Conservation (phyloP, 2,797 vertebrate genomes). For the Anguilla pacifica region DNA sequence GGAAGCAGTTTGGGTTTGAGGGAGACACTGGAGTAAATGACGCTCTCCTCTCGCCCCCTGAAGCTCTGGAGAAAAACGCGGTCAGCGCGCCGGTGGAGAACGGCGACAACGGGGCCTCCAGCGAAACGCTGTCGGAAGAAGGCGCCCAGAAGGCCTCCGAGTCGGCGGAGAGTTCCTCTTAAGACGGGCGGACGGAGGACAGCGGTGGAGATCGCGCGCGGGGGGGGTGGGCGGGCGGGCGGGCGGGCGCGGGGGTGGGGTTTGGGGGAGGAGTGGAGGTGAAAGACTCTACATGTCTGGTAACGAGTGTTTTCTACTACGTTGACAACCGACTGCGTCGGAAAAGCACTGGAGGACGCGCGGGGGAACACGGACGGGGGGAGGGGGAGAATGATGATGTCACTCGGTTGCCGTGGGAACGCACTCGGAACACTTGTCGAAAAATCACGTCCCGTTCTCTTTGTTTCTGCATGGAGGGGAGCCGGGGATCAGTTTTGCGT, state of each 20-base stretch:
- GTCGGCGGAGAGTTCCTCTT: conserved; percentile 78
- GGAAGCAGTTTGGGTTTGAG: neutral
- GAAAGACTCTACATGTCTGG: conserved; percentile 39
- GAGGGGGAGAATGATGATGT: neutral
- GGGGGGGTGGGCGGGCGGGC: neutral
- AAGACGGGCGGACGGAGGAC: conserved; percentile 56
- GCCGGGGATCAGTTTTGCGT: neutral
- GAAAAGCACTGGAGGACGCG: conserved; percentile 35
- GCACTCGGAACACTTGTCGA: conserved; percentile 23
- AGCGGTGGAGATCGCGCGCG: neutral
- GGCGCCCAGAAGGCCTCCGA: conserved; percentile 74
- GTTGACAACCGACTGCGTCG: conserved; percentile 31
- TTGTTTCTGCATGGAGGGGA: neutral
- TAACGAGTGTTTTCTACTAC: conserved; percentile 45
- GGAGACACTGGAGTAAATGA: neutral
- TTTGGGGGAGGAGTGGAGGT: neutral
- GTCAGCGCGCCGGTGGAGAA: conserved; percentile 82
- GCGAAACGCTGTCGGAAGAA: conserved; percentile 79
- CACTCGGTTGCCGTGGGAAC: conserved; percentile 25
- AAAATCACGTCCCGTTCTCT: conserved; percentile 13
- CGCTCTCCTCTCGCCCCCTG: conserved; percentile 38
- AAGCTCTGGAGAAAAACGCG: conserved; percentile 87
- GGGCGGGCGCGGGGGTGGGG: neutral
- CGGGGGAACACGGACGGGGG: conserved; percentile 26
- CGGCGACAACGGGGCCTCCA: conserved; percentile 77